phyloP scores from a whole-genome alignment of 2,888 invertebrate species.

The Seira ritae region DNA sequence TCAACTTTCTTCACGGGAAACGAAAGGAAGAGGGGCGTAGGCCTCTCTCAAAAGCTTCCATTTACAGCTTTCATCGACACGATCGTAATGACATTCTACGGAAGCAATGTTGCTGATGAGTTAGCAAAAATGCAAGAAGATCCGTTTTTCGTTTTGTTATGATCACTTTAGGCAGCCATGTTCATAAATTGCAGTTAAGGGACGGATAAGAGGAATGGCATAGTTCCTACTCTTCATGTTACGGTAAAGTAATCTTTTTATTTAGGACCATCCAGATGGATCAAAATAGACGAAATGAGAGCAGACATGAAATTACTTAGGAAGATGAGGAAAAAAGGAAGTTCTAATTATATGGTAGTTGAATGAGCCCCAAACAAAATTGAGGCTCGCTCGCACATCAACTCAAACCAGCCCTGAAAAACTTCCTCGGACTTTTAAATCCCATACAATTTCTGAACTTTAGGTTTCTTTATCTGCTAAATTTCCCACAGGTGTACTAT shows the following conservation, averaged over 20 bases:
- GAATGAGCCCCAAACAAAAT: too few relatives aligned
- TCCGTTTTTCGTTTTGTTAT: neutral
- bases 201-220: too few relatives aligned
- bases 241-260: too few relatives aligned
- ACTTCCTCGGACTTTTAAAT: neutral
- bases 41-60: neutral
- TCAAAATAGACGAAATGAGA: too few relatives aligned
- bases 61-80: neutral
- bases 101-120: neutral
- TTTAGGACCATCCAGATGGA: too few relatives aligned
- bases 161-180: neutral
- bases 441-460: slow-evolving; percentile 7
- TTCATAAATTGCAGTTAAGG: neutral
- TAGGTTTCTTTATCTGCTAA: slow-evolving; percentile 3
- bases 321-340: too few relatives aligned
- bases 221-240: too few relatives aligned
- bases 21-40: neutral
- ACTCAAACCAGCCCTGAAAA: too few relatives aligned
- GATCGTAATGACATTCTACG: neutral
- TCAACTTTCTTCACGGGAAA: too few relatives aligned
- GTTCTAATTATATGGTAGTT: too few relatives aligned
- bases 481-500: slow-evolving; percentile 24
- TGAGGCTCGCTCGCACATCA: too few relatives aligned
- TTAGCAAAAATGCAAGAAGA: neutral
- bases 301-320: too few relatives aligned